Conservation (phyloP, 2,113 vertebrate species). For the Bubo bubo region DNA sequence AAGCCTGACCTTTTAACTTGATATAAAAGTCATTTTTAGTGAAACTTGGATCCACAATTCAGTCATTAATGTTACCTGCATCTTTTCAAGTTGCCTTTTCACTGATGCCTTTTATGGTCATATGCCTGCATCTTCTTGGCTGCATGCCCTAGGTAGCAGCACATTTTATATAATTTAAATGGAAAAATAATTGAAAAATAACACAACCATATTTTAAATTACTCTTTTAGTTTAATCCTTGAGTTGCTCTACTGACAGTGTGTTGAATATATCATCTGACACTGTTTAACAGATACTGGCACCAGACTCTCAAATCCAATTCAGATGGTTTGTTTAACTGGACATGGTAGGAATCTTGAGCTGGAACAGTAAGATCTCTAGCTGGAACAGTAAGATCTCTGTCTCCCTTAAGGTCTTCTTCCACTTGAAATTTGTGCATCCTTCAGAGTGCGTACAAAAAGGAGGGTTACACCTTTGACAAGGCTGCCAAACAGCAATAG, state of each 20-base stretch:
- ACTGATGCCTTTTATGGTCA: neutral
- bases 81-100: neutral
- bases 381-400: neutral
- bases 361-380: neutral
- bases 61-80: conserved; percentile 1
- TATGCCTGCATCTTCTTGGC: neutral
- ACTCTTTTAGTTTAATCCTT: neutral
- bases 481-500: neutral
- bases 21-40: conserved; percentile 17
- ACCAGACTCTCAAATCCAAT: neutral
- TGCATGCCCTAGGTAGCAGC: neutral
- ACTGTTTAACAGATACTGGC: neutral
- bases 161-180: neutral
- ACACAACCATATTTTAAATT: neutral
- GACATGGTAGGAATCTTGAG: neutral
- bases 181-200: neutral
- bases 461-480: neutral
- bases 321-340: neutral
- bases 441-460: neutral
- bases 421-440: neutral
- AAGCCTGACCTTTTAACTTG: conserved; percentile 20
- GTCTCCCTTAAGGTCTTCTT: neutral
- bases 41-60: conserved; percentile 2
- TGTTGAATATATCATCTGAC: neutral
- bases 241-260: neutral